Evolutionary conservation across 2,888 invertebrate genomes (phyloP), one percentile per base, ranked within the genome.

Genomic region (Agrotis puta): DNA sequence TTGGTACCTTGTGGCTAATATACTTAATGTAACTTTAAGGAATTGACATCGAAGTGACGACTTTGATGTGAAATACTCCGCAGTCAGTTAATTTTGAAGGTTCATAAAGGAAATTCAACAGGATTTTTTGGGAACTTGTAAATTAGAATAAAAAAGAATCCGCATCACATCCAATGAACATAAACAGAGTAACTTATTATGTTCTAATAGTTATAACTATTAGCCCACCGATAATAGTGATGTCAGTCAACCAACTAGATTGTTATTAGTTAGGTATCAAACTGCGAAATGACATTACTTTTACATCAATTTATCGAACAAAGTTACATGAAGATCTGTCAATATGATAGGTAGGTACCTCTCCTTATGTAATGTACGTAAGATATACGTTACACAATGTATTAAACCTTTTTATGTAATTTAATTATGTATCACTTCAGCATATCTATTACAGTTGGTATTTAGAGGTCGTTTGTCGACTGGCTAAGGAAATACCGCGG

Each of bases 401-500:
- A 72, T 63, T 57, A 65, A 80, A 74, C 68, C 67, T 77, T 81
- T 68, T 85, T 80, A 77, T 73, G 63, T 74, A 80, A 80, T 77
- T 71, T 58, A 81, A 65, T 74, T 76, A 72, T 74, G 70, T 79
- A 77, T 84, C 77, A 58, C 20, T 75, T 81, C 74, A 75, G 74
- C 74, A 77, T 84, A 82, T 85, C 80, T 84, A 79, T 85, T 81
- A 86, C 79, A 65, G 80, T 84, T 71, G 78, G 78, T 82, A 79
- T 87, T 85, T 88, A 88, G 87, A 91, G 91, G 90, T 86, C 86
- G 76, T 79, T 84, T 84, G 81, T 77, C 69, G 67, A 82, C 76
- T 65, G 75, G 75, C 84, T 85, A 82, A 88, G 87, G 88, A 90
- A 90, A 86, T 92, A 86, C 88, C 84, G 70, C 69, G 83, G 86